phyloP scores from a whole-genome alignment of 2,797 vertebrate species.

The Pseudocheirus occidentalis region DNA sequence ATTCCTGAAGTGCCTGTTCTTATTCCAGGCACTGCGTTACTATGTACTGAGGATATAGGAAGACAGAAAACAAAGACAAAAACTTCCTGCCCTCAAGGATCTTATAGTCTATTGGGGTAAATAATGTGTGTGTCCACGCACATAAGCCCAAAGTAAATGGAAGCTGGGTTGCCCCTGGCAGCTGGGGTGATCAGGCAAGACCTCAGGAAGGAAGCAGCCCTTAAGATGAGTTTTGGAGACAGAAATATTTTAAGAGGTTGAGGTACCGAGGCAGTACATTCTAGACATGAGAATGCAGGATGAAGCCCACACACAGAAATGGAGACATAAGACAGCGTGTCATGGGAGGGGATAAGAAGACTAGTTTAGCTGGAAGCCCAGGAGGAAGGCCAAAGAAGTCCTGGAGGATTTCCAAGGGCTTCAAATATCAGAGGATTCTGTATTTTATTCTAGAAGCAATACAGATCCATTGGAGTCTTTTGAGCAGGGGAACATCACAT shows the following conservation, averaged over 20 bases:
- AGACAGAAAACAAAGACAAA: neutral
- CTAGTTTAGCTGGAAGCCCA: neutral
- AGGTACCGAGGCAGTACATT: neutral
- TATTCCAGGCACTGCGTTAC: neutral
- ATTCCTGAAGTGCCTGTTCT: neutral
- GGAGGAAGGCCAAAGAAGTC: neutral
- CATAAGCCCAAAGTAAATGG: neutral
- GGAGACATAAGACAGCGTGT: neutral
- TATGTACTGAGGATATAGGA: neutral
- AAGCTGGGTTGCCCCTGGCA: neutral
- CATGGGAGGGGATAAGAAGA: neutral
- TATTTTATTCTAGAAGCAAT: neutral
- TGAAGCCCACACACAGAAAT: neutral
- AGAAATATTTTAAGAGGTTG: neutral
- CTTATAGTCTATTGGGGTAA: neutral
- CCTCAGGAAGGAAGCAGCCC: neutral
- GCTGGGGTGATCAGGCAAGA: neutral
- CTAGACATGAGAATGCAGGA: neutral
- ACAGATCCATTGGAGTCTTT: neutral
- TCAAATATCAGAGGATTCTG: neutral
- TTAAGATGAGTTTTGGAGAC: neutral
- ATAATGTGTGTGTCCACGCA: neutral
- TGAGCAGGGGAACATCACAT: neutral
- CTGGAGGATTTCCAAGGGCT: neutral
- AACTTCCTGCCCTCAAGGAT: neutral